phyloP scores from a whole-genome alignment of 2,113 vertebrate species.

The Percina caprodes region DNA sequence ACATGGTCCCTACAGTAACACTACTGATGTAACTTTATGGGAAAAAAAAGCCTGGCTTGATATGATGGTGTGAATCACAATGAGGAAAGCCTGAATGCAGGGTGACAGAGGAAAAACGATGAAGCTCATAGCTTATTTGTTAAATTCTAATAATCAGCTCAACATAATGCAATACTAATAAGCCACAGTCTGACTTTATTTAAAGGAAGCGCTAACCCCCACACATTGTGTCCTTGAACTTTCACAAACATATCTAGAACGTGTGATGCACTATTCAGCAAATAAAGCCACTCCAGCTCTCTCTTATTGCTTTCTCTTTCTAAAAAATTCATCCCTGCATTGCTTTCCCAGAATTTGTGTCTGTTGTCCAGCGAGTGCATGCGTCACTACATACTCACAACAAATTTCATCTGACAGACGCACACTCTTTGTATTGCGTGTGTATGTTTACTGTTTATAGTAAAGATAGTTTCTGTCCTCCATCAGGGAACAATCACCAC shows the following conservation, averaged over 20 bases:
- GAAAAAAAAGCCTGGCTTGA: not conserved
- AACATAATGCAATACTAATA: not conserved
- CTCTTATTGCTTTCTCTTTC: not conserved
- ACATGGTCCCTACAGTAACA: slow-evolving; percentile 28
- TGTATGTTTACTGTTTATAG: slow-evolving; percentile 18
- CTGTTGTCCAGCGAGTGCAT: slow-evolving; percentile 12
- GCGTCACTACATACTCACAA: slow-evolving; percentile 22
- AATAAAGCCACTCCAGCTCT: not conserved
- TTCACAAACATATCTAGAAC: not conserved
- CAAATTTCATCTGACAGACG: slow-evolving; percentile 41
- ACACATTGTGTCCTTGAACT: not conserved
- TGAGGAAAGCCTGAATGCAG: not conserved
- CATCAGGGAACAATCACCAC: not conserved
- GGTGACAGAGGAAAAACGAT: not conserved
- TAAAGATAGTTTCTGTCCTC: slow-evolving; percentile 29
- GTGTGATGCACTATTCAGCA: not conserved
- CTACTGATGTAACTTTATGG: not conserved
- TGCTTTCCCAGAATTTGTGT: slow-evolving; percentile 10
- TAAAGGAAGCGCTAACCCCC: slow-evolving; percentile 2
- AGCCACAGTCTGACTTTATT: slow-evolving; percentile 8
- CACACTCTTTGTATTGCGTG: slow-evolving; percentile 18
- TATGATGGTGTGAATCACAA: slow-evolving; percentile 13
- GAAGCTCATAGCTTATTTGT: not conserved
- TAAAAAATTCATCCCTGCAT: not conserved
- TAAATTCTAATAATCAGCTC: not conserved